A percentile compares a stretch with the other conserved stretches of the same genome.
phyloP scores from a whole-genome alignment of 1,140 invertebrate genomes.

The Platorchestia sp. region DNA sequence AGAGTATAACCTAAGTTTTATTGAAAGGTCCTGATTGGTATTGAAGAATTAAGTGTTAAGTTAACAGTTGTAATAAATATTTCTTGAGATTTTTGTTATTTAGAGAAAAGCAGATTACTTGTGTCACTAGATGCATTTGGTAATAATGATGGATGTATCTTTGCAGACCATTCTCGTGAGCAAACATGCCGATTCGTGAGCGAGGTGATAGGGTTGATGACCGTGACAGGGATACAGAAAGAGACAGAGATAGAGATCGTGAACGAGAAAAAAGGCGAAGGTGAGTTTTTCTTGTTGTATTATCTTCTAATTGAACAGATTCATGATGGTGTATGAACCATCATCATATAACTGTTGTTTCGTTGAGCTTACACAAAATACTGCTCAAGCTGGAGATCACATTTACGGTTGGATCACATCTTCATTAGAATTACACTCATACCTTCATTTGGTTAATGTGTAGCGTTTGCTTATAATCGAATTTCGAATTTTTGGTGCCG shows the following conservation, averaged over 20 bases:
- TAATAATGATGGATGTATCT: neutral
- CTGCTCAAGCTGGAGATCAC: neutral
- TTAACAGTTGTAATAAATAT: too few species aligned
- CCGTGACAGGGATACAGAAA: neutral
- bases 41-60: too few species aligned
- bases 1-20: too few species aligned
- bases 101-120: too few species aligned
- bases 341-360: too few species aligned
- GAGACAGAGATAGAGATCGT: constrained; percentile 22
- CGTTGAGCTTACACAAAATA: neutral
- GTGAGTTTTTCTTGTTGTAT: neutral
- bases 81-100: too few species aligned
- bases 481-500: too few species aligned
- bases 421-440: too few species aligned
- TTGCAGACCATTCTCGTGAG: neutral
- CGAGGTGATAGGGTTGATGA: neutral
- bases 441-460: too few species aligned
- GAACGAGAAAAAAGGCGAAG: constrained; percentile 13
- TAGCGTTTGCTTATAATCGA: too few species aligned
- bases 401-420: neutral
- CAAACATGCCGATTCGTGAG: neutral
- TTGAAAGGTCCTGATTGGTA: too few species aligned
- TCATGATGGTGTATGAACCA: neutral
- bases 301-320: neutral
- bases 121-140: too few species aligned